Base-by-base conservation (phyloP, 2,888 invertebrate species). In the Beris chalybata region DNA sequence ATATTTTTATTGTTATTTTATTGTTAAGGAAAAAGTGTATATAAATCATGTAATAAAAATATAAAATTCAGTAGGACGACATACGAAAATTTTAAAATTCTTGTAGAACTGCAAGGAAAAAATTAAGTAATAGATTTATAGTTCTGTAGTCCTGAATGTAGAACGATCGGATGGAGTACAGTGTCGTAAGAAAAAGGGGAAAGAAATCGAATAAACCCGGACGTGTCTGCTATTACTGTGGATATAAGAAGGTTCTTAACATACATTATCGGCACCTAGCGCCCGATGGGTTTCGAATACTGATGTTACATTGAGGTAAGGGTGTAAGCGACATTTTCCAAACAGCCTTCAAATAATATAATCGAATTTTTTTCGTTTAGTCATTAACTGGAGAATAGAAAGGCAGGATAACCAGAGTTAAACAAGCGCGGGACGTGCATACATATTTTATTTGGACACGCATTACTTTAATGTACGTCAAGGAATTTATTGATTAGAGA, bases 401-500 rank as follows among this genome's bases (percentile, higher is more conserved):
- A 9, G 38, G 43, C 15, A 52, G 61, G 31, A 52, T 61, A 32
- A 30, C 61, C 61, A 52, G 61, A 38, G 31, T 32, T 22, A 44
- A 52, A 12, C 15, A 38, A 30, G 29, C 61, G 22, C n/a, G n/a
- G n/a, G n/a, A n/a, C n/a, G n/a, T n/a, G 15, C 52, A 52, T 61
- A 61, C 61, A 61, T 61, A 61, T 48, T 61, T 61, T 32, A 61
- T 61, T 61, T 50, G 50, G 47, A 32, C 61, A 61, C 61, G 61
- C 61, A 61, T 61, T 61, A 61, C 61, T 61, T 61, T 61, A 61
- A 61, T 61, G 38, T 32, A 22, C 48, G 50, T 61, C 61, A 61
- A 50, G 61, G 50, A 61, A 61, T 50, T 61, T 61, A 61, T 61
- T 61, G 61, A 61, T 61, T 61, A 52, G 50, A 52, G 61, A 50